Base-by-base conservation (phyloP, 1,140 invertebrate species). In the Dolichoris vasculosae region DNA sequence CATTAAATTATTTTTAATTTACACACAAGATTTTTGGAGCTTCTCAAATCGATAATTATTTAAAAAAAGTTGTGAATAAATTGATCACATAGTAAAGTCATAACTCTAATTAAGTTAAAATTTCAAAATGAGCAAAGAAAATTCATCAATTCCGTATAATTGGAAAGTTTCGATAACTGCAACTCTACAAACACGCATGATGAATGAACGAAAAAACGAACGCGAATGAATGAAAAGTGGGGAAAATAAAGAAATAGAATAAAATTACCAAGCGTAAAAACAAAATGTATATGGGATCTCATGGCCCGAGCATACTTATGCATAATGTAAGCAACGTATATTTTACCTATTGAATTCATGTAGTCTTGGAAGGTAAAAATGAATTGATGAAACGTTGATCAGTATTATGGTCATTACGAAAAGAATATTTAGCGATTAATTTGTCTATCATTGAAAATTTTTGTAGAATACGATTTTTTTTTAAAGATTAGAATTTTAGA, bases 131-230 rank as follows among this genome's bases (percentile, higher is more conserved):
- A 84, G 30, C 38, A n/a, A n/a, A 71, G 80, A 75, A 82, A 78
- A 86, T 86, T 82, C 80, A 83, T 83, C 73, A 63, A 85, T 85
- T 13, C 32, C 32, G 55, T 73, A 30, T 82, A 86, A 86, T 86
- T 86, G 85, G 32, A 67, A 64, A 78, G 43, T 59, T 15, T 20
- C 35, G 79, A 86, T 82, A 86, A 78, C 46, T 46, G 80, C 26
- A 86, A 55, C 63, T 78, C 73, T 82, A 78, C 80, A 82, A 67
- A 82, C 83, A 55, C 55, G 76, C 76, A 51, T 51, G 48, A 26
- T 46, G 13, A 46, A 46, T 7, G 43, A 46, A 13, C 6, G 6
- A 46, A 13, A 0, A 23, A 64, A 55, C 40, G 40, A 23, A 59
- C 63, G 59, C 26, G 26, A 15, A 9, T 30, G 23, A 26, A 30